Base-by-base conservation (phyloP, 2,113 vertebrate genomes). In the Mobula hypostoma region DNA sequence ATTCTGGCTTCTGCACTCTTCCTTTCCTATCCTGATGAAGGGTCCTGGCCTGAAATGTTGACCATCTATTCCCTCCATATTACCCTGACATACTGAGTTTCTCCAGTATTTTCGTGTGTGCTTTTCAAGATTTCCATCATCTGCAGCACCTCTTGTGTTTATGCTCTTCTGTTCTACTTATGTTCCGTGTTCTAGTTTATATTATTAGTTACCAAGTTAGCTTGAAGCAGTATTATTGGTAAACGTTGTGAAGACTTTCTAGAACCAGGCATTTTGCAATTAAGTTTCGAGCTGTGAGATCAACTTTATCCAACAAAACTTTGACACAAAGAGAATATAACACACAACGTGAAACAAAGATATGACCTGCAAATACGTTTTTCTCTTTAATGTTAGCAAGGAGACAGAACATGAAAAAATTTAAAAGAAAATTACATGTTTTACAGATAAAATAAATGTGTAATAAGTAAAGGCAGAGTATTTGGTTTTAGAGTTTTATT, bases 401-500 rank as follows among this genome's bases (percentile, higher is more conserved):
- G 61, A 66, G 21, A 29, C 83, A 87, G 83, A 87, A 68, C 58
- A 29, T 36, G n/a, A 68, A 87, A 68, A 0, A 1, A 32, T 83
- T 27, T 74, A 24, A 83, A 56, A 19, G 85, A 90, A 90, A 90
- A 90, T 90, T 90, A 29, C 61, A 90, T 32, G 61, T 90, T 90
- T 90, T 90, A 90, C 40, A 19, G 32, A 32, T 61, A n/a, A 21
- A 90, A 32, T 17, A 66, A 90, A 88, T 56, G 56, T 87, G 85
- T 72, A 21, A 66, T 32, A 32, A 19, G 12, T 17, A 66, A 15
- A 2, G 15, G 61, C 12, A 90, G 61, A 61, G 1, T 36, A 66
- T 32, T 66, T 66, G 63, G 63, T 90, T 90, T 17, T 61, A 90
- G 5, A 17, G 85, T 66, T 27, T 19, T 68, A n/a, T 2, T 66